Base-by-base conservation (phyloP, 1,140 invertebrate species). In the Mactra quadrangularis region DNA sequence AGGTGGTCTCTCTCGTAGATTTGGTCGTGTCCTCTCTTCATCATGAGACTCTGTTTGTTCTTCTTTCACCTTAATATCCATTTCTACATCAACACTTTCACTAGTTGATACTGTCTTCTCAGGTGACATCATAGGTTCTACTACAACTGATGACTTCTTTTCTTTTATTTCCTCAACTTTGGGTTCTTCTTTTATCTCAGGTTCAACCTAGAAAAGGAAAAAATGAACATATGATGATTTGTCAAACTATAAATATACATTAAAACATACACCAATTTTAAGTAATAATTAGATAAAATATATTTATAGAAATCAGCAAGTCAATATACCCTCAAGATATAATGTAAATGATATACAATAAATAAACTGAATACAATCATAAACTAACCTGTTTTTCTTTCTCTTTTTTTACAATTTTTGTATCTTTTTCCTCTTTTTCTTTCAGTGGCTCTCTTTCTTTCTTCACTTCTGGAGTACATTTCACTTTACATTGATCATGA, bases 21-120 rank as follows among this genome's bases (percentile, higher is more conserved):
- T 90, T 92, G 82, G 83, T 87, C 62, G 83, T 87, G 72, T 86
- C 87, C 33, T 88, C 89, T 86, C 74, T 11, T 89, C 52, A 27
- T 84, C 71, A 47, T 79, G 47, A 1, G 55, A 41, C 60, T 86
- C 60, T 35, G 81, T 83, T 47, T 75, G 79, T 91, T 78, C 87
- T 78, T 87, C 88, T 94, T 85, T 41, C 29, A 62, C 71, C 50
- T 81, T 62, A 3, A 72, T 57, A 57, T 76, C 64, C 7, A 68
- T 41, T 17, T 68, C 64, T 2, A 68, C 64, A 27, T 68, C 64
- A n/a, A 50, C 45, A 33, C 13, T 68, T 27, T 68, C 64, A 31
- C 11, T 27, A 19, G 15, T n/a, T 9, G 33, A n/a, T 13, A 62
- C 74, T 29, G 25, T 33, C 41, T 75, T 75, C 2, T 25, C 22